phyloP scores from a whole-genome alignment of 2,797 vertebrate genomes.

The Microchirus variegatus region DNA sequence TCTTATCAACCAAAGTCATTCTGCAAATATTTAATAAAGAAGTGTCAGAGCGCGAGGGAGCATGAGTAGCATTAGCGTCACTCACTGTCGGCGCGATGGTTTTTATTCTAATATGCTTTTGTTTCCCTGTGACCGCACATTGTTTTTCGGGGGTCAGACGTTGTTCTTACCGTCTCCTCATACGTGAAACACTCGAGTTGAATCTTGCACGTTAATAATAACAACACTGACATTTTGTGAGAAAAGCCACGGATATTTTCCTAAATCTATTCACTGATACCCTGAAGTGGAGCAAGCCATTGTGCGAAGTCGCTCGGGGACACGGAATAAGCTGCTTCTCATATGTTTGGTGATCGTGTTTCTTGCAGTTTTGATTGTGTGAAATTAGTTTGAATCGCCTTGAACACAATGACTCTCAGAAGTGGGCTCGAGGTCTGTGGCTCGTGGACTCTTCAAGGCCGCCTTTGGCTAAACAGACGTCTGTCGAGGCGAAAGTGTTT shows the following conservation, averaged over 20 bases:
- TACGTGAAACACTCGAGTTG: constrained; percentile 4
- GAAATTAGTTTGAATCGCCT: constrained; percentile 21
- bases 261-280: too few species aligned
- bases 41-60: too few species aligned
- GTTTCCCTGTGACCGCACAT: constrained; percentile 22
- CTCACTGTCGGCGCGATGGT: too few species aligned
- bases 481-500: too few species aligned
- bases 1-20: too few species aligned
- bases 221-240: constrained; percentile 19
- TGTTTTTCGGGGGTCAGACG: constrained; percentile 46
- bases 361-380: constrained; percentile 22
- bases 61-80: too few species aligned
- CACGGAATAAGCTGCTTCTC: background rate
- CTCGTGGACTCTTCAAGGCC: background rate
- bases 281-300: constrained; percentile 11
- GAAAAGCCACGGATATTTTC: constrained; percentile 6
- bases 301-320: constrained; percentile 6
- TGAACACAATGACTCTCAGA: constrained; percentile 20
- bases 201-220: constrained; percentile 30
- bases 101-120: too few species aligned
- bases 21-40: too few species aligned
- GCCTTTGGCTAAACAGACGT: too few species aligned
- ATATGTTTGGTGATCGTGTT: constrained; percentile 16
- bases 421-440: constrained; percentile 28
- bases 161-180: constrained; percentile 21